Conservation (phyloP, 2,797 vertebrate species). For the Crypturellus tataupa region DNA sequence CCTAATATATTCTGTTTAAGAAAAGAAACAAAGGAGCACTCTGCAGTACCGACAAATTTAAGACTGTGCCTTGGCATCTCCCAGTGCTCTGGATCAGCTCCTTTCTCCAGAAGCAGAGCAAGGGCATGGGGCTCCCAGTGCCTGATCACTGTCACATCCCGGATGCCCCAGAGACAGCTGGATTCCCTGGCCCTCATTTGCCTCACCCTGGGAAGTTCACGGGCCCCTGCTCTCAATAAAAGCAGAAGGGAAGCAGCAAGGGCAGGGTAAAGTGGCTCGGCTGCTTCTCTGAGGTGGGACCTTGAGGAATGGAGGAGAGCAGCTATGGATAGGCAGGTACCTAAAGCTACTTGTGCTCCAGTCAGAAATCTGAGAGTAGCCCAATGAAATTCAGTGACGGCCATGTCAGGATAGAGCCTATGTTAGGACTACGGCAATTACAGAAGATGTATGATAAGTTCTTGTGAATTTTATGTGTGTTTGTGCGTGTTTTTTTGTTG, state of each 20-base stretch:
- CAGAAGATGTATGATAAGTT: not conserved
- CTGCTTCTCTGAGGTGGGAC: not conserved
- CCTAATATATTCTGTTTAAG: constrained; percentile 6
- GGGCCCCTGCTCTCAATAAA: not conserved
- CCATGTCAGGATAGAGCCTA: fast-evolving
- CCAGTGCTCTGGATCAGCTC: not conserved
- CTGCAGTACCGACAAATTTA: not conserved
- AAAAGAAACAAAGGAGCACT: not conserved
- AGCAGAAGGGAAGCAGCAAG: not conserved
- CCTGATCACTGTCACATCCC: not conserved
- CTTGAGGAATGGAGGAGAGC: fast-evolving
- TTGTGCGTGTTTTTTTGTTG: too few species aligned
- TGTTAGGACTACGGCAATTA: not conserved
- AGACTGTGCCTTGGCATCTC: not conserved
- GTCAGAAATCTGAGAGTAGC: not conserved
- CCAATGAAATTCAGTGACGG: not conserved
- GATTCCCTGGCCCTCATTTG: not conserved
- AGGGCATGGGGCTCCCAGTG: not conserved
- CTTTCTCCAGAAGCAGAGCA: not conserved
- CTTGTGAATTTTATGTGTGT: too few species aligned
- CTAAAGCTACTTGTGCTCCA: not conserved
- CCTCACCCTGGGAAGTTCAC: not conserved
- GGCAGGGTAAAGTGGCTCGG: not conserved
- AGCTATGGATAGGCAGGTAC: not conserved
- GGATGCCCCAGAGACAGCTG: fast-evolving